Evolutionary conservation across 2,113 vertebrate species (phyloP).

Genomic region (Pagrus major): DNA sequence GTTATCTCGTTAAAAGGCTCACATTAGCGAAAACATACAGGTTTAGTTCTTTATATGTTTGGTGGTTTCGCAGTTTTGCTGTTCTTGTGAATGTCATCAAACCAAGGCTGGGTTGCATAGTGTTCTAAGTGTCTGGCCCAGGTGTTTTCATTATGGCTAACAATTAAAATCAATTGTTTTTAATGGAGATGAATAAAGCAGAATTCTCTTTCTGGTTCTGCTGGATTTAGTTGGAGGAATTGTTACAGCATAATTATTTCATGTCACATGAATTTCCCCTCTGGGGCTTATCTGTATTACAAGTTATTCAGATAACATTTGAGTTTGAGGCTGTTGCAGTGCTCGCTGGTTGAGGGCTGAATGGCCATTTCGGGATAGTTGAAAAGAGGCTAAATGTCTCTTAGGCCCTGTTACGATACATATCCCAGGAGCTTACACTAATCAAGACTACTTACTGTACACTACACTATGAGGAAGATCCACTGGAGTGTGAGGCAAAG

Average conservation of each 20-base stretch:
- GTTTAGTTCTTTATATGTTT: not conserved
- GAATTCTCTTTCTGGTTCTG: not conserved
- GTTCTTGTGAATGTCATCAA: not conserved
- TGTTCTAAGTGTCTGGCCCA: not conserved
- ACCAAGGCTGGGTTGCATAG: too few relatives aligned
- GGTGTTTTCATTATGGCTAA: not conserved
- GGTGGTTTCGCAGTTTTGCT: not conserved
- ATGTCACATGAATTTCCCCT: not conserved
- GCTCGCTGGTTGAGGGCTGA: not conserved
- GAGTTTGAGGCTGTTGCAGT: not conserved
- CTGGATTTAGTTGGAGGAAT: not conserved
- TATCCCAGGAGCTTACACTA: slow-evolving; percentile 35
- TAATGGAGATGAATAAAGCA: not conserved
- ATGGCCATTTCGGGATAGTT: slow-evolving; percentile 15
- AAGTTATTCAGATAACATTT: not conserved
- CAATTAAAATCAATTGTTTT: not conserved
- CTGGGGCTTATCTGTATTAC: not conserved
- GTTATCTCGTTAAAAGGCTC: too few relatives aligned
- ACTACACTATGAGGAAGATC: slow-evolving; percentile 19
- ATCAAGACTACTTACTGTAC: slow-evolving; percentile 48
- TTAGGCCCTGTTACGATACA: slow-evolving; percentile 18
- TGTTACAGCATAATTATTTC: not conserved
- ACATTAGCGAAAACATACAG: not conserved
- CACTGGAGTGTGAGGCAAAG: slow-evolving; percentile 30
- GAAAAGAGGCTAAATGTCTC: slow-evolving; percentile 28